A percentile compares a stretch with the other conserved stretches of the same genome.
These are phyloP conservation scores for Formica exsecta DNA, from an alignment of 1,140 invertebrate species.

Conservation along the genomic window DNA sequence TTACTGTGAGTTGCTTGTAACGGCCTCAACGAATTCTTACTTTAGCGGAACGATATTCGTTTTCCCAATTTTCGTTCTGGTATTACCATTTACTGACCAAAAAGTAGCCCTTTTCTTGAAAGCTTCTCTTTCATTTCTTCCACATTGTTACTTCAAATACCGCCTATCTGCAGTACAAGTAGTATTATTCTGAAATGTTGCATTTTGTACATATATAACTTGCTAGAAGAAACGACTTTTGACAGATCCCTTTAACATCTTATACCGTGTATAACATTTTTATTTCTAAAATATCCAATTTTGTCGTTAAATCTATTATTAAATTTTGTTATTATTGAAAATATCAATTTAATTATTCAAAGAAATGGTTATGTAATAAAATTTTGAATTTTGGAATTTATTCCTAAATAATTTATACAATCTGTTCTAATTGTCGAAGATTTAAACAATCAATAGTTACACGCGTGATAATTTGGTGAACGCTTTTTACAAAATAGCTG, in stretches of 20 bases:
- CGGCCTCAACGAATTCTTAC: slow-evolving; percentile 14
- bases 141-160: slow-evolving; percentile 5
- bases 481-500: not conserved
- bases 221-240: not conserved
- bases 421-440: not conserved
- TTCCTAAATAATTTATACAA: not conserved
- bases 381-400: not conserved
- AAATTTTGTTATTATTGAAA: not conserved
- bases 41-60: slow-evolving; percentile 34
- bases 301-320: not conserved
- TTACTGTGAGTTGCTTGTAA: slow-evolving; percentile 48
- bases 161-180: not conserved
- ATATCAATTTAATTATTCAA: not conserved
- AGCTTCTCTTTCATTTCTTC: not conserved
- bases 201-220: slow-evolving; percentile 12
- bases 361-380: not conserved
- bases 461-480: not conserved
- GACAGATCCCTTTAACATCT: not conserved
- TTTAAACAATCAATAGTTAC: not conserved
- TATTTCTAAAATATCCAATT: not conserved
- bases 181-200: slow-evolving; percentile 1
- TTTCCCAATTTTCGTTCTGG: slow-evolving; percentile 34
- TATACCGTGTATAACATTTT: not conserved
- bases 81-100: slow-evolving; percentile 29
- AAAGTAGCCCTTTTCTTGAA: slow-evolving; percentile 31